Base-by-base conservation (phyloP, 2,113 vertebrate species). In the Mus spicilegus region DNA sequence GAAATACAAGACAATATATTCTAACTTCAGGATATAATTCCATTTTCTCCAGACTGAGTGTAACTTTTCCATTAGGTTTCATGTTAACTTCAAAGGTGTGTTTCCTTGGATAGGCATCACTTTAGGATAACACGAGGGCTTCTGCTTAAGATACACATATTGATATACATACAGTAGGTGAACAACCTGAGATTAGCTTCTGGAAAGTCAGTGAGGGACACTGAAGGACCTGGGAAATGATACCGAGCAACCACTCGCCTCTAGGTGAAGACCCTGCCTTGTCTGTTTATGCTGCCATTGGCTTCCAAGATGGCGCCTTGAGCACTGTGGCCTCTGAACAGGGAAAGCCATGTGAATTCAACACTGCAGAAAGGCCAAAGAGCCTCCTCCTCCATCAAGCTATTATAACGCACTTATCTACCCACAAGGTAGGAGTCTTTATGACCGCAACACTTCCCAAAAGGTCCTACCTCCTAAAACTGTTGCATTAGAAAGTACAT, bases 21-120 rank as follows among this genome's bases (percentile, higher is more conserved):
- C 75, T 92, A 26, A 42, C 30, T 85, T 77, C 61, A 84, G 13
- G 56, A 13, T 73, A 2, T 49, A 75, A 63, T 49, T n/a, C 14
- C 17, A 6, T 49, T 91, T 96, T 81, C 93, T 76, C 13, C 65
- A 42, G 84, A 20, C 4, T 76, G 36, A n/a, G 36, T 75, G 12
- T 90, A 36, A 54, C n/a, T 90, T 96, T 93, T 65, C 56, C 91
- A 58, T 8, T 20, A 33, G 86, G 36, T 91, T 87, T n/a, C 33
- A 36, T 73, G 0, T 80, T 81, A n/a, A 86, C 39, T 14, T 22
- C 51, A 72, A 61, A 77, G 42, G 26, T 56, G 5, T 30, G 16
- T 76, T 89, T 85, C 77, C 86, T 94, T 86, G 36, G 51, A 26
- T 94, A 17, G 36, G 10, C 73, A 39, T 54, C 13, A 12, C 65